A percentile compares a stretch with the other conserved stretches of the same genome.
phyloP scores from a whole-genome alignment of 2,888 invertebrate species.

The Crocallis elinguaria region DNA sequence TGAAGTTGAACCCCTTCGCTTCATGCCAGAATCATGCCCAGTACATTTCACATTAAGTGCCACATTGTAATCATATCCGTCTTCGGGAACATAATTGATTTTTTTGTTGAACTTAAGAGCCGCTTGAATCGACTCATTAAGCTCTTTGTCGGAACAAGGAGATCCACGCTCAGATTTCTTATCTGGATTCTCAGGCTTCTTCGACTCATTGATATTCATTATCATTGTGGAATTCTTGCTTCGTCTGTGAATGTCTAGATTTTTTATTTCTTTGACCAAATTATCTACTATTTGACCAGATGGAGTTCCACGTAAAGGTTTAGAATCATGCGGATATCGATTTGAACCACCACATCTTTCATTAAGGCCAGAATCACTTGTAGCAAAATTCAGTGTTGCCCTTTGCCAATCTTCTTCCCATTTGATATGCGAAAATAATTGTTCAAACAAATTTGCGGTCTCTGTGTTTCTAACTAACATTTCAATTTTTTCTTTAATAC shows the following conservation, averaged over 20 bases:
- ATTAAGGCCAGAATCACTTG: constrained; percentile 8
- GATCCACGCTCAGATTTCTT: constrained; percentile 20
- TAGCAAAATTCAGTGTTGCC: constrained; percentile 18
- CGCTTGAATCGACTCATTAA: not conserved
- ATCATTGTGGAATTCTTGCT: constrained; percentile 27
- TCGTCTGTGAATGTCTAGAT: constrained; percentile 38
- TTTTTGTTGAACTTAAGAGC: not conserved
- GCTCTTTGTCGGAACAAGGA: not conserved
- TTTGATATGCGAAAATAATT: no score
- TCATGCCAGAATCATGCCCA: no score
- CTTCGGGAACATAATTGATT: no score
- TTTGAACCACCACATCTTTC: constrained; percentile 14
- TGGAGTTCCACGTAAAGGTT: constrained; percentile 48
- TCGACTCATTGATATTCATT: constrained; percentile 35
- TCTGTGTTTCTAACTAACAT: constrained; percentile 19
- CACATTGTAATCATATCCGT: no score
- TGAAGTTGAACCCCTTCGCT: no score
- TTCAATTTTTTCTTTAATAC: constrained; percentile 8
- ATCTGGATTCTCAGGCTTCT: constrained; percentile 36
- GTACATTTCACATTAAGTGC: no score
- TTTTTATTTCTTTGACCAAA: constrained; percentile 51
- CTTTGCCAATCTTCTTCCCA: not conserved
- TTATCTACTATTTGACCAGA: constrained; percentile 46
- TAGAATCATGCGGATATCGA: constrained; percentile 44
- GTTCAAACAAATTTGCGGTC: constrained; percentile 4